Evolutionary conservation across 2,113 vertebrate species (phyloP).

Genomic region (Cyprinus carpio): DNA sequence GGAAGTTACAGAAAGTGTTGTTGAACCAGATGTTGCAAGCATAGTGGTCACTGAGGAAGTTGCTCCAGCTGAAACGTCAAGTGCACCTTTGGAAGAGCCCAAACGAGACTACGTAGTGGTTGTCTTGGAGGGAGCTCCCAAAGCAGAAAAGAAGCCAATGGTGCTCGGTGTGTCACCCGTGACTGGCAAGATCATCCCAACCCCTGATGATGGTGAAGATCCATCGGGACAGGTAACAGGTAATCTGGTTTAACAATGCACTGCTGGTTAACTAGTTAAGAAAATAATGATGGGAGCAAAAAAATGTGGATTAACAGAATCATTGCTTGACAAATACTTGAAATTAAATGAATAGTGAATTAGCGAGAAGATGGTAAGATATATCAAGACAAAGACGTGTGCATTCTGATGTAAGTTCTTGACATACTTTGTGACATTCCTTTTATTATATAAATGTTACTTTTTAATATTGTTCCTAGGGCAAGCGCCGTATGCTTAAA

Average conservation of each 20-base stretch:
- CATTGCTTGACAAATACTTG: not conserved
- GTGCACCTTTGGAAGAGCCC: slow-evolving; percentile 34
- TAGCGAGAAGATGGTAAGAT: not conserved
- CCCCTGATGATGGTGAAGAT: slow-evolving; percentile 57
- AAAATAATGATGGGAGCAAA: not conserved
- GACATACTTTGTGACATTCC: not conserved
- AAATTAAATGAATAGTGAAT: not conserved
- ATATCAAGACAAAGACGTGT: not conserved
- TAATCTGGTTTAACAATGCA: slow-evolving; percentile 28
- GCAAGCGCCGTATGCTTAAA: slow-evolving; percentile 65
- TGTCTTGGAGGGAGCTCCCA: slow-evolving; percentile 70
- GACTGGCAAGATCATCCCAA: slow-evolving; percentile 66
- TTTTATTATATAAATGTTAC: not conserved
- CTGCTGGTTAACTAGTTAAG: not conserved
- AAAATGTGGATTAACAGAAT: not conserved
- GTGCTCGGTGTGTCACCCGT: slow-evolving; percentile 69
- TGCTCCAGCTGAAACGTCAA: slow-evolving; percentile 16
- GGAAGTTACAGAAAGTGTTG: slow-evolving; percentile 17
- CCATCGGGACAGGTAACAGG: slow-evolving; percentile 62
- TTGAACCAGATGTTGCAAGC: not conserved
- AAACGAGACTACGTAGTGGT: slow-evolving; percentile 71
- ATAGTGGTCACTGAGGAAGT: not conserved
- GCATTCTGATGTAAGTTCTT: not conserved
- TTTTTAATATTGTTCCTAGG: slow-evolving; percentile 57
- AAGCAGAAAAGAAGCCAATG: slow-evolving; percentile 66